Evolutionary conservation across 2,113 vertebrate genomes (phyloP), one percentile per base, ranked within the genome.

Genomic region (Corvus moneduloides): DNA sequence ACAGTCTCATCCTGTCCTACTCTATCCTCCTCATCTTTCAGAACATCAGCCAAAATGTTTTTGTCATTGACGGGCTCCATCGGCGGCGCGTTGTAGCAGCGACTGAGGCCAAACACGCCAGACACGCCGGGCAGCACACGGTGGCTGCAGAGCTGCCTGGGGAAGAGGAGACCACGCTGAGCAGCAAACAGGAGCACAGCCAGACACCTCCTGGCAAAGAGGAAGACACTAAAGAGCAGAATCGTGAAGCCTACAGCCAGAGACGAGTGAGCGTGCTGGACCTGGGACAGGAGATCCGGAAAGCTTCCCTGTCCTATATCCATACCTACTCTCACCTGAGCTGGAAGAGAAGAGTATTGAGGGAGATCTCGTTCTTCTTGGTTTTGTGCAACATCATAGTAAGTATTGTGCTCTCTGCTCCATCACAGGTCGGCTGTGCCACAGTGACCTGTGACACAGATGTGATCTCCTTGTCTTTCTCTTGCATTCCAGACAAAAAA

Each of bases 51-150:
- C 99, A 99, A 94, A 99, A 99, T 35, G 91, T 99, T 96, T 99
- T 99, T 95, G 99, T 99, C 91, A 98, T 99, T 0, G 98, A 99
- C 6, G 99, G 99, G 33, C 98, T 99, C 74, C 98, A 99, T 89
- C 94, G 98, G 26, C 98, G 92, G 94, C 98, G 22, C 1, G 10
- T 73, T 11, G 81, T 23, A 83, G 90, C 90, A 54, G 48, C 10
- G 7, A 18, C 84, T 4, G 84, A 93, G 30, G 33, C 10, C 46
- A 87, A 4, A 6, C 66, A 28, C 0, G 0, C 19, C 1, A 52
- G 63, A 6, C 66, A 28, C 0, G 0, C 21, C 1, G 55, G 63
- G 43, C 68, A 67, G 46, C 61, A 56, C 7, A 33, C 17, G 2
- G 52, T 12, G 27, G 55, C 80, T 35, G 64, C 55, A 51, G 84